Percentiles rank a stretch among this genome's conserved stretches.
phyloP scores from a whole-genome alignment of 2,888 invertebrate species.

The Amblyteles armatorius region DNA sequence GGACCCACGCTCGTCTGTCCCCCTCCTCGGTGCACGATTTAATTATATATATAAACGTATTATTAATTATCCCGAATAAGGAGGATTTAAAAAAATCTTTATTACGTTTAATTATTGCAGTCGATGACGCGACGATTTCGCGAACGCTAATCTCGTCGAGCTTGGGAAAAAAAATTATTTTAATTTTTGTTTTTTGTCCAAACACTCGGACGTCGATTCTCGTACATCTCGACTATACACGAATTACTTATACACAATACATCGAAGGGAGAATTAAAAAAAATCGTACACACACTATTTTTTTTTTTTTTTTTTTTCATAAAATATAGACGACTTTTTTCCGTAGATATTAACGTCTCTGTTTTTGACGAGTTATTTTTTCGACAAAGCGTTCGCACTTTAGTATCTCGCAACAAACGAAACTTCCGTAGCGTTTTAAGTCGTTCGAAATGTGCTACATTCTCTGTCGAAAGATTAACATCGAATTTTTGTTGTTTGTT shows the following conservation, averaged over 20 bases:
- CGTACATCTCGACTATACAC: not conserved
- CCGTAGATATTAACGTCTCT: not conserved
- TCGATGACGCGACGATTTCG: slow-evolving; percentile 50
- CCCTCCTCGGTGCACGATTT: not conserved
- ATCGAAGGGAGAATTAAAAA: not conserved
- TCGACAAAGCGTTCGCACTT: slow-evolving; percentile 6
- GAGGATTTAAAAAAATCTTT: not conserved
- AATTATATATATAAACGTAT: not conserved
- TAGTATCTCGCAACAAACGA: not conserved
- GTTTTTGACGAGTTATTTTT: slow-evolving; percentile 1
- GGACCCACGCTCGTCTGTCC: not conserved
- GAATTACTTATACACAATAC: slow-evolving; percentile 23
- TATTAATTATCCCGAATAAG: not conserved
- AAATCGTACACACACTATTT: slow-evolving; percentile 10
- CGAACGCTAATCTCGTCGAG: slow-evolving; percentile 38
- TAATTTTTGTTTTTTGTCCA: slow-evolving; percentile 2
- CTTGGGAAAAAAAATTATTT: not conserved
- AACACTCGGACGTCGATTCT: not conserved
- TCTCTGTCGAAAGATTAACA: slow-evolving; percentile 4
- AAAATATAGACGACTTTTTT: slow-evolving; percentile 19
- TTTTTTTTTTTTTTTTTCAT: slow-evolving; percentile 2
- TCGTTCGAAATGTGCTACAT: not conserved
- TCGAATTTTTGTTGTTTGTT: slow-evolving; percentile 18
- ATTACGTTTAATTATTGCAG: slow-evolving; percentile 49
- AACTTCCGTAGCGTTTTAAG: not conserved